These are phyloP conservation scores for Xestia c-nigrum DNA, from an alignment of 2,888 invertebrate species.

Conservation along the genomic window DNA sequence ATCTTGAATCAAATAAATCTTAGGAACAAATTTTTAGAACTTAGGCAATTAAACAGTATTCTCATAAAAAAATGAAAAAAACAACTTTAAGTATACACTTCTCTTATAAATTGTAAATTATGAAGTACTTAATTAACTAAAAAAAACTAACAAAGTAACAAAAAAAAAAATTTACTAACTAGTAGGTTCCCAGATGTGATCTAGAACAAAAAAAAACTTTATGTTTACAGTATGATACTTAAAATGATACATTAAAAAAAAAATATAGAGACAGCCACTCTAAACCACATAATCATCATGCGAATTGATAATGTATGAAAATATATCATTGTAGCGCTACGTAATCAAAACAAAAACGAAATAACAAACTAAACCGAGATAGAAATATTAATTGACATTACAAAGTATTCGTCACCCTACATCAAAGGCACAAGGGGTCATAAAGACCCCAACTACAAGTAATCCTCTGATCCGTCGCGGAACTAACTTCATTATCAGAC, in stretches of 20 bases:
- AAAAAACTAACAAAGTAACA: too few relatives aligned
- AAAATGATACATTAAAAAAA: background rate
- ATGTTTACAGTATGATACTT: background rate
- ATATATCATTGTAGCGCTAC: background rate
- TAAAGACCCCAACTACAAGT: slow-evolving; percentile 49
- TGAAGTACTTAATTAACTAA: too few relatives aligned
- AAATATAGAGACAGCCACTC: background rate
- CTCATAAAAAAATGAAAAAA: too few relatives aligned
- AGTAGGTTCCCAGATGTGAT: too few relatives aligned
- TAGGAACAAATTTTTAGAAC: too few relatives aligned
- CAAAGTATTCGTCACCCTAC: slow-evolving; percentile 46
- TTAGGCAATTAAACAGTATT: too few relatives aligned
- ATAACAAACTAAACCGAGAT: slow-evolving; percentile 15
- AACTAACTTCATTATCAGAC: slow-evolving; percentile 60
- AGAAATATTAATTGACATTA: slow-evolving; percentile 47
- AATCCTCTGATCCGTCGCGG: slow-evolving; percentile 55
- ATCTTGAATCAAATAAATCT: too few relatives aligned
- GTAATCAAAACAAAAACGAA: slow-evolving; percentile 37
- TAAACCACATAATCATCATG: background rate
- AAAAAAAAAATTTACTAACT: too few relatives aligned
- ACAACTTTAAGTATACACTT: too few relatives aligned
- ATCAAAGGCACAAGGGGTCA: slow-evolving; percentile 49
- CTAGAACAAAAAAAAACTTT: too few relatives aligned
- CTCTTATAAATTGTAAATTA: too few relatives aligned
- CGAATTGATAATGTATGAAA: background rate